Evolutionary conservation across 2,888 invertebrate genomes (phyloP), one percentile per base, ranked within the genome.

Genomic region (Romanomermis culicivorax): DNA sequence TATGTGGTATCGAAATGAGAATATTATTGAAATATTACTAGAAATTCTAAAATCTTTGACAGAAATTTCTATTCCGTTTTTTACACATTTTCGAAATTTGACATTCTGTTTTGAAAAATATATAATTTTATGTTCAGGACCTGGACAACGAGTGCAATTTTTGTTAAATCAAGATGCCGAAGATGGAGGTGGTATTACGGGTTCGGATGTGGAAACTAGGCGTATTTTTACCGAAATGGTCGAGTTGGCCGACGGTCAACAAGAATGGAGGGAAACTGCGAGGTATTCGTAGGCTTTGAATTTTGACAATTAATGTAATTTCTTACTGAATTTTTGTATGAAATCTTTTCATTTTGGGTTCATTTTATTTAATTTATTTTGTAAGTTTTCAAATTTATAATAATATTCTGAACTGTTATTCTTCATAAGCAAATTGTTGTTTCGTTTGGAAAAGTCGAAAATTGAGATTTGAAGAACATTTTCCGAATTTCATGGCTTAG

Each of bases 241-340:
- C 67, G 88, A 89, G 66, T 77, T 97, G 64, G 81, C 83, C 45
- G 79, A 83, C 59, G 81, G 81, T 48, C 85, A 88, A 63, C 78
- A 85, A 69, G 88, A 93, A 73, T 95, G 95, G 95, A 85, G 87
- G 70, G 93, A 95, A 74, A 89, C 89, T n/a, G 93, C 93, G 51
- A 79, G 80, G 77, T 79, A n/a, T n/a, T n/a, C n/a, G n/a, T n/a
- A n/a, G n/a, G n/a, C 68, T 7, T 25, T 4, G n/a, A 20, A 11
- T 50, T 50, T 26, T 20, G 4, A 50, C 7, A 45, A 4, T 17
- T 23, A 7, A n/a, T 45, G 36, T 36, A 17, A 36, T 36, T 14
- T 36, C 36, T 36, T 36, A 36, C n/a, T n/a, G n/a, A n/a, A n/a
- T n/a, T n/a, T n/a, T n/a, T n/a, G n/a, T n/a, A n/a, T n/a, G n/a